Evolutionary conservation across 2,888 invertebrate genomes (phyloP).

Genomic region (Euzetes globulus): DNA sequence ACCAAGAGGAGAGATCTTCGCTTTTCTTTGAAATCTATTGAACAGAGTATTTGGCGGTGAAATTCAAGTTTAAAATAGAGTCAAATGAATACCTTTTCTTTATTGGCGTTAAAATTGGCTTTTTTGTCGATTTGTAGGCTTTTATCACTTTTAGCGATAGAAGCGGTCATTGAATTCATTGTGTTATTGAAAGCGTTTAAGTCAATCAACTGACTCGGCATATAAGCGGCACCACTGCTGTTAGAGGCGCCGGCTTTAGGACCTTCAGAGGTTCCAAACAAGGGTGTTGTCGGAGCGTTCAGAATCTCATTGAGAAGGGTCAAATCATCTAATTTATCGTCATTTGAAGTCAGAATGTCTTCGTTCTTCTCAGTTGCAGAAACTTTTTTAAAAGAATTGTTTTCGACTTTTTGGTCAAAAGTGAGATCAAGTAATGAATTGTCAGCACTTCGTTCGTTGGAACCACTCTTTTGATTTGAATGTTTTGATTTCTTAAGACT

Average conservation of each 20-base stretch:
- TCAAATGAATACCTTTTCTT: conserved; percentile 2
- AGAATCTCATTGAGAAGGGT: conserved; percentile 50
- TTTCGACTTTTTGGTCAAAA: conserved; percentile 16
- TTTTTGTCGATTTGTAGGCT: not conserved
- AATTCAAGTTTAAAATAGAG: not conserved
- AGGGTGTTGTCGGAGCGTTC: conserved; percentile 3
- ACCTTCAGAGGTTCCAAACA: not conserved
- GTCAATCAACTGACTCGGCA: conserved; percentile 37
- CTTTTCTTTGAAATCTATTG: not conserved
- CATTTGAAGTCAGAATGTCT: conserved; percentile 45
- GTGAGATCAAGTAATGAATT: conserved; percentile 31
- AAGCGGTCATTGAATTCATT: not conserved
- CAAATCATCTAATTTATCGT: conserved; percentile 46
- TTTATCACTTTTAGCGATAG: conserved; percentile 42
- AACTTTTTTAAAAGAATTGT: not conserved
- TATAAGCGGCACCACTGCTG: not conserved
- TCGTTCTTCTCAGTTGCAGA: conserved; percentile 14
- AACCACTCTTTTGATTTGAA: conserved; percentile 17
- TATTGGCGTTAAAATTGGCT: not conserved
- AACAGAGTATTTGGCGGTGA: not conserved
- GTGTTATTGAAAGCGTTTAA: conserved; percentile 23
- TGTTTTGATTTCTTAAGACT: conserved; percentile 34
- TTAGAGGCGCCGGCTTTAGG: not conserved
- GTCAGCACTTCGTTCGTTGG: not conserved
- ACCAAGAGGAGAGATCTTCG: conserved; percentile 56